A percentile compares a stretch with the other conserved stretches of the same genome.
These are phyloP conservation scores for Orgyia antiqua DNA, from an alignment of 2,888 invertebrate genomes.

Conservation along the genomic window DNA sequence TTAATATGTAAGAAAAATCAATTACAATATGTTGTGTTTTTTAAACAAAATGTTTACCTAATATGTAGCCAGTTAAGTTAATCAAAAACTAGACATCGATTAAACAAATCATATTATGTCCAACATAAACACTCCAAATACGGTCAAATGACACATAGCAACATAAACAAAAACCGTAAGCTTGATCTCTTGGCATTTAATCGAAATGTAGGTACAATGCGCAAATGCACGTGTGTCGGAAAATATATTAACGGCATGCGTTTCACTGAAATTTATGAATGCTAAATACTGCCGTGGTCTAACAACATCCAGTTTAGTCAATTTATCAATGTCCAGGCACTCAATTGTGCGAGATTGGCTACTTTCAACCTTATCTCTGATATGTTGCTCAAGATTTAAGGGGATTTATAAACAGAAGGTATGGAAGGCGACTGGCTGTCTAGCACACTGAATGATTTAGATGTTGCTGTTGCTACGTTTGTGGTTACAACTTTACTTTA, in stretches of 20 bases:
- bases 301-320: conserved; percentile 27
- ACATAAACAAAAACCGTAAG: conserved; percentile 5
- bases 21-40: no score
- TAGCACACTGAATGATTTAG: conserved; percentile 23
- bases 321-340: conserved; percentile 34
- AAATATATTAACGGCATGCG: conserved; percentile 24
- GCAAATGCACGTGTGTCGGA: conserved; percentile 22
- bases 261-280: conserved; percentile 33
- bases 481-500: conserved; percentile 6
- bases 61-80: no score
- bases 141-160: no score
- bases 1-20: no score
- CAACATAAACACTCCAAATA: no score
- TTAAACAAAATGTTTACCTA: no score
- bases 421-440: conserved; percentile 28
- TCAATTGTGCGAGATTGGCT: conserved; percentile 28
- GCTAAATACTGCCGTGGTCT: conserved; percentile 24
- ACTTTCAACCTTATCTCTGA: conserved; percentile 30
- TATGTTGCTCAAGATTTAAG: conserved; percentile 28
- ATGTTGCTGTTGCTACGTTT: conserved; percentile 12
- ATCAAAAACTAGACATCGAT: no score
- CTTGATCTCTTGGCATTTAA: conserved; percentile 19
- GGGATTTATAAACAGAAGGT: conserved; percentile 29
- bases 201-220: conserved; percentile 12
- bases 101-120: no score